Conservation (phyloP, 2,113 vertebrate genomes). For the Lanius collurio region DNA sequence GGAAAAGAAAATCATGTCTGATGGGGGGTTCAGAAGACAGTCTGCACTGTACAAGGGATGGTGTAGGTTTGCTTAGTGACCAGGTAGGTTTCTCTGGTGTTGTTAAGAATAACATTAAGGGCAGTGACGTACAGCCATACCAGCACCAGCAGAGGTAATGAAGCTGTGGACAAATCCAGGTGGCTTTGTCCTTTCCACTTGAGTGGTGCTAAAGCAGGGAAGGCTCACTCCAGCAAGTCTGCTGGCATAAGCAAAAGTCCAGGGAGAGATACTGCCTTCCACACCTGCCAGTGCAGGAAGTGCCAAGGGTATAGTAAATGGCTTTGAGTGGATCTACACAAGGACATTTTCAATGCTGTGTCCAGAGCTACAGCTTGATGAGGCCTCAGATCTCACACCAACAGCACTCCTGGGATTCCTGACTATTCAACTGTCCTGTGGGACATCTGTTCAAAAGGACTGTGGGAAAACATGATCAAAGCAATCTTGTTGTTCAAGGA, state of each 20-base stretch:
- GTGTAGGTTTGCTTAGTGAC: neutral
- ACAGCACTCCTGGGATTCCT: neutral
- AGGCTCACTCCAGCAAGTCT: neutral
- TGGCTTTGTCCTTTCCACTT: neutral
- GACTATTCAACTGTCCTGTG: neutral
- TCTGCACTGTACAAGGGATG: neutral
- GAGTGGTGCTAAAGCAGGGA: neutral
- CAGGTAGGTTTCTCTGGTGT: neutral
- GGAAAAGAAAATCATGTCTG: fast-evolving
- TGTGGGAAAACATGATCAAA: neutral
- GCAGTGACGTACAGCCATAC: neutral
- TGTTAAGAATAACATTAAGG: neutral
- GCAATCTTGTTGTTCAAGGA: neutral
- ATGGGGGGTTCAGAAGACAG: neutral
- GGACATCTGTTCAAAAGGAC: neutral
- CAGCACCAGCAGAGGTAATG: neutral
- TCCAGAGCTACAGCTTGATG: neutral
- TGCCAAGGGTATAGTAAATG: neutral
- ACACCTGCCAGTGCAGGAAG: neutral
- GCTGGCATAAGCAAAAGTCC: neutral
- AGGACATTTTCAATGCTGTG: neutral
- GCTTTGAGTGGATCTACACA: neutral
- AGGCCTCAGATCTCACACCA: neutral
- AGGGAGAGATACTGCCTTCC: neutral
- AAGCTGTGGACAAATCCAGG: neutral